phyloP scores from a whole-genome alignment of 2,888 invertebrate genomes.

The Caradrina clavipalpis region DNA sequence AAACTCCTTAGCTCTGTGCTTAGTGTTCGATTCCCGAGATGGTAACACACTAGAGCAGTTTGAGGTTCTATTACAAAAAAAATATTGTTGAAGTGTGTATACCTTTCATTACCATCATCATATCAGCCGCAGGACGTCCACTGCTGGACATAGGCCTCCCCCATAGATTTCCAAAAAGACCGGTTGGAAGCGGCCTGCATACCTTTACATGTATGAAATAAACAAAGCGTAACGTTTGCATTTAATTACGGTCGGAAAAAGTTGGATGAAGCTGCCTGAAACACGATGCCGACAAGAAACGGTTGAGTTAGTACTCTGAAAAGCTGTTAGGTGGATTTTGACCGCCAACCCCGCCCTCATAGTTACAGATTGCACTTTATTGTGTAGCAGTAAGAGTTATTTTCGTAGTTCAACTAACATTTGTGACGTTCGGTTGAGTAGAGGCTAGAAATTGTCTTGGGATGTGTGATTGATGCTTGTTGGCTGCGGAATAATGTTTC shows the following conservation, averaged over 20 bases:
- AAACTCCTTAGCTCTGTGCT: no score
- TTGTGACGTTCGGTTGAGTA: background rate
- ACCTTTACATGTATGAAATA: background rate
- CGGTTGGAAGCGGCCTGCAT: no score
- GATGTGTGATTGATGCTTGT: background rate
- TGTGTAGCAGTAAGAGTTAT: background rate
- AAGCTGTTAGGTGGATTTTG: slow-evolving; percentile 4
- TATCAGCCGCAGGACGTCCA: no score
- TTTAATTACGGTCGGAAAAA: slow-evolving; percentile 34
- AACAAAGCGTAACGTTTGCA: slow-evolving; percentile 25
- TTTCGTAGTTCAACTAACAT: background rate
- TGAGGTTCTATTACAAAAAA: no score
- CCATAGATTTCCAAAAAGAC: no score
- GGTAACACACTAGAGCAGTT: no score
- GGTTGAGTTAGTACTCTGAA: slow-evolving; percentile 17
- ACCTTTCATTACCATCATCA: no score
- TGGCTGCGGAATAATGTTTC: background rate
- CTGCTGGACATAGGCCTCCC: no score
- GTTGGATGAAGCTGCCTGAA: slow-evolving; percentile 10
- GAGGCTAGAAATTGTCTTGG: background rate
- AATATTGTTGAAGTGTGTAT: no score
- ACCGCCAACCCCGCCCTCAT: background rate
- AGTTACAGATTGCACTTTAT: background rate
- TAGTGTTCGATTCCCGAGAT: no score
- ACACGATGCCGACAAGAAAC: slow-evolving; percentile 6